A percentile compares a stretch with the other conserved stretches of the same genome.
These are phyloP conservation scores for Tiliacea citrago DNA, from an alignment of 2,888 invertebrate genomes.

Conservation along the genomic window DNA sequence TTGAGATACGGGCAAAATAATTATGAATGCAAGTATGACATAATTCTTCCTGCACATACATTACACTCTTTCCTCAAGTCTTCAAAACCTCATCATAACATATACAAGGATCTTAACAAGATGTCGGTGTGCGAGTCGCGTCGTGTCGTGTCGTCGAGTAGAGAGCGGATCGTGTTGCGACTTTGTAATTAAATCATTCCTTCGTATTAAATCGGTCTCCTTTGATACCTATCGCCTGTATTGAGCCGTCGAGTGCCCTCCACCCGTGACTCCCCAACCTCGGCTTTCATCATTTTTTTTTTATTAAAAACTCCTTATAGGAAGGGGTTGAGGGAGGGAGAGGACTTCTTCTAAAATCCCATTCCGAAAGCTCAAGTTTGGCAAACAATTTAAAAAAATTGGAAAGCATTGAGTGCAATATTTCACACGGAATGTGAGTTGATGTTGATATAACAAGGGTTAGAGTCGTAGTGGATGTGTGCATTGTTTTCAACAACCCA, in stretches of 20 bases:
- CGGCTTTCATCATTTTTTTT: conserved; percentile 79
- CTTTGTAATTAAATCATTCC: conserved; percentile 86
- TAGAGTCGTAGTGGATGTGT: conserved; percentile 6
- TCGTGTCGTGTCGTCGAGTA: conserved; percentile 67
- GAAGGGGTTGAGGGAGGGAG: conserved; percentile 71
- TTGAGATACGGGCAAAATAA: not conserved
- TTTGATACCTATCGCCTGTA: conserved; percentile 81
- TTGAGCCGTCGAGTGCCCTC: conserved; percentile 79
- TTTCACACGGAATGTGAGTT: conserved; percentile 56
- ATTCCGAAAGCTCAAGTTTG: conserved; percentile 63
- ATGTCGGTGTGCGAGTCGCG: conserved; percentile 57
- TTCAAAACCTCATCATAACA: conserved; percentile 34
- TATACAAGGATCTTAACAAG: conserved; percentile 58
- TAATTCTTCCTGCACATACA: not conserved
- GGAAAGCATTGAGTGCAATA: conserved; percentile 61
- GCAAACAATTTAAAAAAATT: conserved; percentile 62
- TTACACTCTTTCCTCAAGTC: conserved; percentile 6
- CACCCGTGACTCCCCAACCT: conserved; percentile 75
- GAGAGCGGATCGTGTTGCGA: conserved; percentile 80
- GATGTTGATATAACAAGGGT: conserved; percentile 34
- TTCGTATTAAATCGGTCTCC: conserved; percentile 82
- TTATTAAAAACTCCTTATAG: conserved; percentile 74
- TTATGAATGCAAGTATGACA: not conserved
- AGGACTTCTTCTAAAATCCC: conserved; percentile 62
- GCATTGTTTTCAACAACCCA: conserved; percentile 32